These are phyloP conservation scores for Microdon myrmicae DNA, from an alignment of 2,888 invertebrate genomes.

Conservation along the genomic window DNA sequence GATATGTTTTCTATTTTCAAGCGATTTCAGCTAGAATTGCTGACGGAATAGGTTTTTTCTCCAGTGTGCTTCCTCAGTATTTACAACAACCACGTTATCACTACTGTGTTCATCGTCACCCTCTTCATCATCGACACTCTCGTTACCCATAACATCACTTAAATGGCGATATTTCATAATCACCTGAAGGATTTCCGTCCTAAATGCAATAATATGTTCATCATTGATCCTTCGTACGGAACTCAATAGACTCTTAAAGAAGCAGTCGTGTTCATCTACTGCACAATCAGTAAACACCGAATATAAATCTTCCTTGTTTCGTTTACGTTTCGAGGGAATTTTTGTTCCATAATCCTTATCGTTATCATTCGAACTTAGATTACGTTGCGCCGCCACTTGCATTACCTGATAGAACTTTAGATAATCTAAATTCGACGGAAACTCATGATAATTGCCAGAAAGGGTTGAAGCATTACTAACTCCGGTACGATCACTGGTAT, in stretches of 20 bases:
- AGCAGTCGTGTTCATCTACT: conserved; percentile 53
- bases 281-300: conserved; percentile 26
- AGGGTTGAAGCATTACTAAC: conserved; percentile 26
- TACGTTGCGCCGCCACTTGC: conserved; percentile 42
- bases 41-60: conserved; percentile 46
- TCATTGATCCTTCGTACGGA: conserved; percentile 52
- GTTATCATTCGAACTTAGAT: conserved; percentile 8
- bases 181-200: conserved; percentile 51
- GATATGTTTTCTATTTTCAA: too few species aligned
- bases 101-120: conserved; percentile 4
- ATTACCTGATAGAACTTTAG: conserved; percentile 43
- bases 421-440: conserved; percentile 31
- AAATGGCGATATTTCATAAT: conserved; percentile 53
- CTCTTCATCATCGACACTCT: conserved; percentile 1
- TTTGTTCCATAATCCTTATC: conserved; percentile 8
- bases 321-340: conserved; percentile 24
- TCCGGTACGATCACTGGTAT: conserved; percentile 30
- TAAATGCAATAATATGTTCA: conserved; percentile 50
- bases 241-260: conserved; percentile 52
- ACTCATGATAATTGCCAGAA: conserved; percentile 18
- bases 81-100: conserved; percentile 49
- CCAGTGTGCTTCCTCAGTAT: conserved; percentile 53
- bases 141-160: conserved; percentile 40
- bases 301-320: conserved; percentile 10
- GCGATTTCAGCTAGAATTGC: conserved; percentile 14